A percentile compares a stretch with the other conserved stretches of the same genome.
Conservation (phyloP, 2,797 vertebrate species). For the Premnoplex brunnescens region DNA sequence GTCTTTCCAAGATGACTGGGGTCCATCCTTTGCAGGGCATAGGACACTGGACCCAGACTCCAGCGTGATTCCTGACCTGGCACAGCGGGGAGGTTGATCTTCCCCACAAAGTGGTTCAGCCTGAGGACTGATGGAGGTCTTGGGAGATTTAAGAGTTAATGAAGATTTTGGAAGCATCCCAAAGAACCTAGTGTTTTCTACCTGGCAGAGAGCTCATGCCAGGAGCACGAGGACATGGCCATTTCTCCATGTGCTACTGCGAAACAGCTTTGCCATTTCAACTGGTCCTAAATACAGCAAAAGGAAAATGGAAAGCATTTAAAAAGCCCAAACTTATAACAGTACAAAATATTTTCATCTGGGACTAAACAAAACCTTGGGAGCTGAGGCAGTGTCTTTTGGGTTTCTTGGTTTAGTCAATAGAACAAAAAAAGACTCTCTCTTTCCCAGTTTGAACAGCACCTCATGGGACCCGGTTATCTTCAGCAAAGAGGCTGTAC, state of each 20-base stretch:
- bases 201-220: not conserved
- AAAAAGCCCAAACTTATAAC: not conserved
- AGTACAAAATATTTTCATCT: not conserved
- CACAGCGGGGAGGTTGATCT: not conserved
- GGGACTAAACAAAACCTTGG: not conserved
- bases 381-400: not conserved
- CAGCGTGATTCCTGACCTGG: accelerated
- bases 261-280: not conserved
- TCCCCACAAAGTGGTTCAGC: not conserved
- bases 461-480: accelerated
- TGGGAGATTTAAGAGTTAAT: not conserved
- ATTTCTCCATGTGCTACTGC: not conserved
- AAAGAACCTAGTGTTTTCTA: not conserved
- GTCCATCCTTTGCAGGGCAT: accelerated
- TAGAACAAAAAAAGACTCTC: not conserved
- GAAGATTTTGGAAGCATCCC: not conserved
- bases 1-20: not conserved
- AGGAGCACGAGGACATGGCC: not conserved
- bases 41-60: not conserved
- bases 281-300: not conserved
- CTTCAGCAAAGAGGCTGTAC: not conserved
- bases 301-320: not conserved
- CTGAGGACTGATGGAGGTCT: not conserved
- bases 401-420: not conserved
- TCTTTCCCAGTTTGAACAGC: not conserved